A percentile compares a stretch with the other conserved stretches of the same genome.
These are phyloP conservation scores for Mohoua ochrocephala DNA, from an alignment of 2,113 vertebrate genomes.

Conservation along the genomic window DNA sequence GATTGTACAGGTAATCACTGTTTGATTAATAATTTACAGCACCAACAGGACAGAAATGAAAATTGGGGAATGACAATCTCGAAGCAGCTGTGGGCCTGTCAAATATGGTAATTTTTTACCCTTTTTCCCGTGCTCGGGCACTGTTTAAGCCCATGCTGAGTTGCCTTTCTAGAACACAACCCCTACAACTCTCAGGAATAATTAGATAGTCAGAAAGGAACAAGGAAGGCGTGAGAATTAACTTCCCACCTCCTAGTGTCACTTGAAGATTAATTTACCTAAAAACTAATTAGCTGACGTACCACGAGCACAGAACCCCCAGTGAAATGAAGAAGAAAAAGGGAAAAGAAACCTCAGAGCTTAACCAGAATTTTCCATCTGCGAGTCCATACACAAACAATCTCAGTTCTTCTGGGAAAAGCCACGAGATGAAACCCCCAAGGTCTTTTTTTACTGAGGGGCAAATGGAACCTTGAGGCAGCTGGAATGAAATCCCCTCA, in stretches of 20 bases:
- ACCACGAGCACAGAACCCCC: background rate
- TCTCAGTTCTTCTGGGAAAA: background rate
- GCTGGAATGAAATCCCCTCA: background rate
- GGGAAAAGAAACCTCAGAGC: background rate
- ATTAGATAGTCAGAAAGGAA: conserved; percentile 22
- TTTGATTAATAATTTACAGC: conserved; percentile 28
- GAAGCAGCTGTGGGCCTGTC: background rate
- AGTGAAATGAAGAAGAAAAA: background rate
- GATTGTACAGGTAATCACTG: background rate
- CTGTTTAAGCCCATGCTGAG: background rate
- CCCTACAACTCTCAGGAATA: conserved; percentile 5
- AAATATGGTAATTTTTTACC: background rate
- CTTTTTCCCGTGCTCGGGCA: background rate
- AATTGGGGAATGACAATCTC: background rate
- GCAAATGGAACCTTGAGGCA: background rate
- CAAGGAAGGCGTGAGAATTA: conserved; percentile 2
- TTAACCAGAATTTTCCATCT: background rate
- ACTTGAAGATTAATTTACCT: conserved; percentile 48
- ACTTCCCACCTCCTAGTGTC: conserved; percentile 5
- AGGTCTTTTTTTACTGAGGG: background rate
- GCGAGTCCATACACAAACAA: background rate
- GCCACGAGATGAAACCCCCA: background rate
- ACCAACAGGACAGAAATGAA: conserved; percentile 24
- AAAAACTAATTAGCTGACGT: conserved; percentile 25
- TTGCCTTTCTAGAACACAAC: conserved; percentile 10